phyloP scores from a whole-genome alignment of 1,140 invertebrate species.

The Drosophila ananassae region DNA sequence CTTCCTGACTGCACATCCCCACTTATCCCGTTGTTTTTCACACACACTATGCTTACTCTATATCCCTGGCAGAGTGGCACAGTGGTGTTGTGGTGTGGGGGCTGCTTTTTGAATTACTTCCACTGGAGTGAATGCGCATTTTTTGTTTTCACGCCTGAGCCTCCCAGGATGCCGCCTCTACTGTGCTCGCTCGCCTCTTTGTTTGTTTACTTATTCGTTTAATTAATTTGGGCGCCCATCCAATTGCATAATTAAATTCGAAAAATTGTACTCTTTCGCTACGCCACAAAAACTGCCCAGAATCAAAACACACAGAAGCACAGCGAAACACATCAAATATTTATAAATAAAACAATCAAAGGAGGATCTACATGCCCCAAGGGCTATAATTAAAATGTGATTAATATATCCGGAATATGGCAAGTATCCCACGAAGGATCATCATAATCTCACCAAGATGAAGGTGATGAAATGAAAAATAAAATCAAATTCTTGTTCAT shows the following conservation, averaged over 20 bases:
- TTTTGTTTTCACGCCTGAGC: constrained; percentile 1
- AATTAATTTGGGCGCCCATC: constrained; percentile 56
- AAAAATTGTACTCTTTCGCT: constrained; percentile 12
- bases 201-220: constrained; percentile 48
- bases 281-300: neutral
- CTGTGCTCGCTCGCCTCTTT: neutral
- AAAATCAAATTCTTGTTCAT: neutral
- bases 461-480: neutral
- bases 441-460: constrained; percentile 1
- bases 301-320: constrained; percentile 23
- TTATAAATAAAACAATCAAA: constrained; percentile 47
- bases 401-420: constrained; percentile 42
- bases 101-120: constrained; percentile 28
- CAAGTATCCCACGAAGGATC: neutral
- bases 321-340: constrained; percentile 12
- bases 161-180: no score
- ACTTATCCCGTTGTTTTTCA: constrained; percentile 6
- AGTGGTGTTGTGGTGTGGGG: neutral
- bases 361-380: constrained; percentile 4
- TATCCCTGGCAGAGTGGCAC: no score
- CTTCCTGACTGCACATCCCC: neutral
- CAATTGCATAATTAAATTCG: constrained; percentile 60
- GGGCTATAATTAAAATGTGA: constrained; percentile 49
- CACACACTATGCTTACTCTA: constrained; percentile 15
- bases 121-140: constrained; percentile 5